phyloP scores from a whole-genome alignment of 2,888 invertebrate species.

The Gryllus longicercus region DNA sequence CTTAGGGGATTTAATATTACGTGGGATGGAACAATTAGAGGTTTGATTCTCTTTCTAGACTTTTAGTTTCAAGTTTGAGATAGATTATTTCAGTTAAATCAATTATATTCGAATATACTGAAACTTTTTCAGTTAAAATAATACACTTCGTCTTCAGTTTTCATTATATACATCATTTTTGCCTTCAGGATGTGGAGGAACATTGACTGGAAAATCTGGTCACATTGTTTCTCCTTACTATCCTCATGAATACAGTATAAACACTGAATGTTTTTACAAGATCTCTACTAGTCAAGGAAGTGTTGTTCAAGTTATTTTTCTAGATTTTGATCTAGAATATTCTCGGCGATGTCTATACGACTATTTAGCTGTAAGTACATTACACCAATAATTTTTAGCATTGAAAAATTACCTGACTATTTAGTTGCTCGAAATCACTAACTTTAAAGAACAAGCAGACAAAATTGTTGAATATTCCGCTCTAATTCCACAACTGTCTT shows the following conservation, averaged over 20 bases:
- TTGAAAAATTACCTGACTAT: no score
- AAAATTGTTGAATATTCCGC: no score
- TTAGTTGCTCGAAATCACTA: no score
- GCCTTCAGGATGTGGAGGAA: constrained; percentile 73
- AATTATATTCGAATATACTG: neutral
- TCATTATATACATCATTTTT: neutral
- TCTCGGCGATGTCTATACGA: constrained; percentile 63
- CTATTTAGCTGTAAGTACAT: constrained; percentile 57
- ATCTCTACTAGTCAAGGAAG: constrained; percentile 72
- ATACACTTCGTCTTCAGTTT: no score
- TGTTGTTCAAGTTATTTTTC: constrained; percentile 60
- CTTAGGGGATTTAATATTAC: constrained; percentile 67
- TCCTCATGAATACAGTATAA: constrained; percentile 67
- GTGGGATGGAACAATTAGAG: constrained; percentile 65
- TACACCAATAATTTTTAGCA: neutral
- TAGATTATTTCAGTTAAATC: neutral
- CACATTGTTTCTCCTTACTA: constrained; percentile 82
- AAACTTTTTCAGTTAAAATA: no score
- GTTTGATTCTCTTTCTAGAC: constrained; percentile 43
- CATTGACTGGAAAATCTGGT: constrained; percentile 64
- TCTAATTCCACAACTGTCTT: no score
- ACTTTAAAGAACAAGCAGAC: no score
- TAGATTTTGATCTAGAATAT: constrained; percentile 68
- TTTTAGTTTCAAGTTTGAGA: no score
- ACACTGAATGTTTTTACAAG: constrained; percentile 76